Conservation (phyloP, 2,888 invertebrate species). For the Lymantria dispar region DNA sequence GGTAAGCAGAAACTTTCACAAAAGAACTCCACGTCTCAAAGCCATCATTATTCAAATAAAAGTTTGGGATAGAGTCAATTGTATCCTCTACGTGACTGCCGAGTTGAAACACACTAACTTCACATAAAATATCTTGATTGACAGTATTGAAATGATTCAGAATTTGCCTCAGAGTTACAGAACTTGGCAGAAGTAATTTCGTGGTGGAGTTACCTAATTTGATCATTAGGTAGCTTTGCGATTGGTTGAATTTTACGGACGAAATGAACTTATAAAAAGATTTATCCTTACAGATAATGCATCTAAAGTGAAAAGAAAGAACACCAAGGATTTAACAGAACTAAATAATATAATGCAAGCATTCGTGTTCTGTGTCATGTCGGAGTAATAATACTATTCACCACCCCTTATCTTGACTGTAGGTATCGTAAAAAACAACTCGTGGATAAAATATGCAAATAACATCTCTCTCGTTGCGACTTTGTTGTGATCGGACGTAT, state of each 20-base stretch:
- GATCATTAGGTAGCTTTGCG: background rate
- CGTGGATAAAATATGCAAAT: too few species aligned
- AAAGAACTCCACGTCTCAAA: conserved; percentile 17
- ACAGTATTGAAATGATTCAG: conserved; percentile 29
- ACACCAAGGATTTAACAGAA: too few species aligned
- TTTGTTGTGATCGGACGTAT: too few species aligned
- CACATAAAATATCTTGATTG: conserved; percentile 34
- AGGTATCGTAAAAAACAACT: too few species aligned
- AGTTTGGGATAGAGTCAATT: conserved; percentile 35
- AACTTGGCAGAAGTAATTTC: conserved; percentile 3
- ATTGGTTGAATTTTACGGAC: background rate
- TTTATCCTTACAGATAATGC: too few species aligned
- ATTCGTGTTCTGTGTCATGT: too few species aligned
- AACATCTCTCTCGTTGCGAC: too few species aligned
- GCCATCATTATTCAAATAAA: conserved; percentile 44
- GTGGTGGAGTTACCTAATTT: background rate
- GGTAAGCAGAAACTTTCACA: conserved; percentile 16
- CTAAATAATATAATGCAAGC: too few species aligned
- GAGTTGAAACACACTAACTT: conserved; percentile 16
- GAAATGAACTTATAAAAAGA: background rate
- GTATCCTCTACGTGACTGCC: conserved; percentile 34
- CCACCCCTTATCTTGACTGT: too few species aligned
- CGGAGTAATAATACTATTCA: too few species aligned
- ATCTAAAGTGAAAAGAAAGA: too few species aligned
- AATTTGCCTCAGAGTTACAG: conserved; percentile 10